Conservation (phyloP, 2,888 invertebrate species). For the Nebria salina region DNA sequence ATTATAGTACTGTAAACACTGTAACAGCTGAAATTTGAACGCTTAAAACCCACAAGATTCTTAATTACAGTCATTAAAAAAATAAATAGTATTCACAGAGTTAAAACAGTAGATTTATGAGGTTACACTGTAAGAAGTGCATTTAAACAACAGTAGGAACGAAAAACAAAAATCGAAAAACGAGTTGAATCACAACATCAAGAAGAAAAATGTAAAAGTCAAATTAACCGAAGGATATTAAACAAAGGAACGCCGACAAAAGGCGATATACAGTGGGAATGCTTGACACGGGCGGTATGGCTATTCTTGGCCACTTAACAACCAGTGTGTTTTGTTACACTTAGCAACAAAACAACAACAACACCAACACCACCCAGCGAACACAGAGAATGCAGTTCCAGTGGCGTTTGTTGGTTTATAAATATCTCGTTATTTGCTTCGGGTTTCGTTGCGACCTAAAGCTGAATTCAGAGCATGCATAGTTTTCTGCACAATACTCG, state of each 20-base stretch:
- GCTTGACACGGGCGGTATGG: conserved; percentile 38
- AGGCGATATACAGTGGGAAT: conserved; percentile 9
- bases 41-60: conserved; percentile 5
- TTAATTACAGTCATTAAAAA: conserved; percentile 7
- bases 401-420: conserved; percentile 1
- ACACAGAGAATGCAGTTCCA: conserved; percentile 24
- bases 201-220: conserved; percentile 19
- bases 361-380: conserved; percentile 30
- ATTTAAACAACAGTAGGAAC: conserved; percentile 3
- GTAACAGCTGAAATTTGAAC: conserved; percentile 10
- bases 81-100: not conserved
- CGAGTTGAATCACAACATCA: conserved; percentile 2
- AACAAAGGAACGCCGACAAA: conserved; percentile 36
- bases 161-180: not conserved
- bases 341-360: conserved; percentile 41
- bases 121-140: not conserved
- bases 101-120: conserved; percentile 17
- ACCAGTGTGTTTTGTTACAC: conserved; percentile 40
- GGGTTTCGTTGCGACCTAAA: not conserved
- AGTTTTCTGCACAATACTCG: conserved; percentile 1
- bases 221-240: conserved; percentile 33
- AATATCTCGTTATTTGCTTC: not conserved
- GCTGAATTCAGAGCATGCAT: conserved; percentile 1
- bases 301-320: conserved; percentile 45
- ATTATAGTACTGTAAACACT: conserved; percentile 9